Evolutionary conservation across 2,888 invertebrate genomes (phyloP), one percentile per base, ranked within the genome.

Genomic region (Horisme vitalbata): DNA sequence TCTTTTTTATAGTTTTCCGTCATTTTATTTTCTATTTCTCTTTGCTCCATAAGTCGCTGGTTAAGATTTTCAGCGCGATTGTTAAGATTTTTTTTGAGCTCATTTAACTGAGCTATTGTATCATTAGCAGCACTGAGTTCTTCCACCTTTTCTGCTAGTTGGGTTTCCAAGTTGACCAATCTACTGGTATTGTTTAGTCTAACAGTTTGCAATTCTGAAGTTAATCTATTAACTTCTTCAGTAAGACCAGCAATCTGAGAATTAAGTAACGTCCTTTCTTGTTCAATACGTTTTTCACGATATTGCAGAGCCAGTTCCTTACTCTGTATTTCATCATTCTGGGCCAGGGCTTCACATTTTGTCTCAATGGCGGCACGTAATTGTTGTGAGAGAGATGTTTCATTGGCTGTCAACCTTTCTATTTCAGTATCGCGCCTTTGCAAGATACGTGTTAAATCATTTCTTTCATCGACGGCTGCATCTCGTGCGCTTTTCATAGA

Each of bases 241-340:
- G 94, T 94, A 15, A 98, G 83, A 44, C 93, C 92, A 61, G 94
- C 92, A 58, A 97, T 93, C 88, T 97, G 96, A 55, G 94, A 94
- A 55, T 93, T 92, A 15, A 96, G 79, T 60, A 96, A 91, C 4
- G 91, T 87, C 63, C 94, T 92, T 79, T 98, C 97, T 72, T 96
- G 95, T 64, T 96, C 95, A 65, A 97, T 90, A 11, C 96, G 92
- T 66, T 95, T 95, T 79, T 97, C 97, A 63, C 94, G 95, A 75
- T 93, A 94, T 67, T 95, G 95, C 12, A 96, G 77, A 7, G 94
- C 92, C 44, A 95, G 89, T 82, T 96, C 95, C 74, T 94, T 94
- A 55, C 95, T 94, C 62, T 94, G 93, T 24, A 96, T 91, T 82
- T 97, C 97, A 78, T 96, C 95, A 47, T 94, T 91, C 57, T 94